Base-by-base conservation (phyloP, 2,797 vertebrate genomes). In the Pseudopleuronectes americanus region DNA sequence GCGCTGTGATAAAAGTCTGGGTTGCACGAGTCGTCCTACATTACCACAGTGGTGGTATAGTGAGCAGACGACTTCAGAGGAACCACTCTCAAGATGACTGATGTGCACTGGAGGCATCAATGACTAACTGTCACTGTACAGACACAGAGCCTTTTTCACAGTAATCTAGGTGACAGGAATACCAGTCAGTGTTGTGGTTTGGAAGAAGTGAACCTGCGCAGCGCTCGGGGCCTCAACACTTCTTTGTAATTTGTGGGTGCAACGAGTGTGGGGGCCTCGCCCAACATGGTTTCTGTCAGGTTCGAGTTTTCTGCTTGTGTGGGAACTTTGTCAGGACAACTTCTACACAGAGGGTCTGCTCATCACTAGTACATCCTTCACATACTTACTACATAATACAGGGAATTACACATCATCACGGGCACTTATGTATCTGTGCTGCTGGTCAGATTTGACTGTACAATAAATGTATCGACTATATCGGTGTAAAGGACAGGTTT, bases 181-280 rank as follows among this genome's bases (percentile, higher is more conserved):
- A 90, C 80, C 86, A 87, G 90, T 86, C 77, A 92, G 49, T 79
- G 79, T 84, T 93, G 91, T 90, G 92, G 92, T 93, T 89, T 87
- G 84, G 89, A 91, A 90, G 87, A 89, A 81, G 68, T 84, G 77
- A 92, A 81, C 72, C 57, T 76, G 21, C 64, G 65, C 41, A 69
- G 57, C 10, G 67, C 26, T 45, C 10, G 10, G 72, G 76, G 78
- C 69, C 78, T 83, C 67, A 14, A 74, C 52, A 77, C 71, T 94
- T 93, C 89, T 91, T 70, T 86, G 89, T 91, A 91, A 92, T 81
- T 91, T 92, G 88, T 91, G 82, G 88, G 88, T 92, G 74, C 80
- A 72, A 73, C 79, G 84, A 87, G 79, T 78, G 76, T 83, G 53
- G 68, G 51, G 64, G 64, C 57, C 74, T 6, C n/a, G 13, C 84